These are phyloP conservation scores for Drosophila helvetica DNA, from an alignment of 2,888 invertebrate species.

Conservation along the genomic window DNA sequence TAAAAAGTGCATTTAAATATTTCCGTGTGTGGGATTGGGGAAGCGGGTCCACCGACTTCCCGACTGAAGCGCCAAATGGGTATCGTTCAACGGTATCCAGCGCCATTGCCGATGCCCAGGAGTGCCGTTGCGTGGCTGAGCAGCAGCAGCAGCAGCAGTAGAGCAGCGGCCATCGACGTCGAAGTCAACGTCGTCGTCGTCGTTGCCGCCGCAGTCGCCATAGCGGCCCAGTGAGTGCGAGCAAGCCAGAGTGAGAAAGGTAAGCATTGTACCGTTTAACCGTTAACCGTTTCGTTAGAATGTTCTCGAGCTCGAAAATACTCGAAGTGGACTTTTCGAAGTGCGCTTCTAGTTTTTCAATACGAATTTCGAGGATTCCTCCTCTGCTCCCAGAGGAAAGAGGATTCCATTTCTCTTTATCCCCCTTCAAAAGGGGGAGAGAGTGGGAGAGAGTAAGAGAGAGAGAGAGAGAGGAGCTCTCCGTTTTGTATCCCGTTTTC, in stretches of 20 bases:
- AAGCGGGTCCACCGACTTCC: conserved; percentile 30
- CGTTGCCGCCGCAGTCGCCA: conserved; percentile 25
- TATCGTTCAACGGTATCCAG: conserved; percentile 57
- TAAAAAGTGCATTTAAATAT: neutral
- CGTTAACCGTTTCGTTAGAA: neutral
- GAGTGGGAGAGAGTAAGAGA: neutral
- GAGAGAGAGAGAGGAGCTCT: neutral
- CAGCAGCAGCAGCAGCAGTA: neutral
- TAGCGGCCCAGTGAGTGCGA: conserved; percentile 28
- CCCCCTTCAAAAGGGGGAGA: too few relatives aligned
- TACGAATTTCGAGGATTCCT: neutral
- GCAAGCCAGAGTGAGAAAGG: conserved; percentile 3
- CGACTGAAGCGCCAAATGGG: conserved; percentile 35
- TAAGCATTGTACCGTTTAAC: neutral
- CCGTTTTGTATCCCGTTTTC: neutral
- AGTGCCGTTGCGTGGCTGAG: conserved; percentile 55
- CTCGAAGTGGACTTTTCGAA: neutral
- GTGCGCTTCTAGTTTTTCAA: neutral
- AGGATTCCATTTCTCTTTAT: neutral
- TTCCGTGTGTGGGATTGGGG: neutral
- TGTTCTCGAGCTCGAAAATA: neutral
- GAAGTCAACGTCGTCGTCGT: conserved; percentile 3
- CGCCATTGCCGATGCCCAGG: conserved; percentile 63
- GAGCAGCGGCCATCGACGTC: neutral
- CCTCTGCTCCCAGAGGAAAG: neutral